phyloP scores from a whole-genome alignment of 2,888 invertebrate species.

The Drosophila engyochracea region DNA sequence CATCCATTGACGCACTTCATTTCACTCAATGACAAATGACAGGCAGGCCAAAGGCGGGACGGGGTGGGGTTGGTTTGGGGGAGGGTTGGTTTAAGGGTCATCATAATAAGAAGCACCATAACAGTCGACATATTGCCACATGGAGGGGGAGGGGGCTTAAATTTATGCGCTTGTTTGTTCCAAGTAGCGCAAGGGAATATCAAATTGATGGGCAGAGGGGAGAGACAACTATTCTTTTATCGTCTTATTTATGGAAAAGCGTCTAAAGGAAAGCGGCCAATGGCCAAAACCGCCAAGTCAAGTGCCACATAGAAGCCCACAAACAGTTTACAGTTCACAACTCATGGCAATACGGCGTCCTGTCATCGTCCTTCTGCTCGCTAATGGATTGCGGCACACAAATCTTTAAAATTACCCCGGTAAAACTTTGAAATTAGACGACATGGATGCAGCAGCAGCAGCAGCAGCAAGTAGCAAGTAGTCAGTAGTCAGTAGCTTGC shows the following conservation, averaged over 20 bases:
- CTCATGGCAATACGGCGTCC: slow-evolving; percentile 57
- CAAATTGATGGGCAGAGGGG: slow-evolving; percentile 11
- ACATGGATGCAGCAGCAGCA: slow-evolving; percentile 30
- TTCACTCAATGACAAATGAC: slow-evolving; percentile 61
- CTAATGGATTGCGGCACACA: slow-evolving; percentile 80
- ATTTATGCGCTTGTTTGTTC: slow-evolving; percentile 78
- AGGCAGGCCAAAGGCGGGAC: slow-evolving; percentile 18
- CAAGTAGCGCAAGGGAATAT: slow-evolving; percentile 40
- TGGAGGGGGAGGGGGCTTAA: slow-evolving; percentile 24
- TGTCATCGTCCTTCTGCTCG: slow-evolving; percentile 27
- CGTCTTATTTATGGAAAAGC: slow-evolving; percentile 75
- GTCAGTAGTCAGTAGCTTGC: neutral
- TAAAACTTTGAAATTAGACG: slow-evolving; percentile 76
- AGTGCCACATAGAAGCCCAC: slow-evolving; percentile 9
- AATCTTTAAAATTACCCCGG: slow-evolving; percentile 78
- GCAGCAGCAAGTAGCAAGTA: neutral
- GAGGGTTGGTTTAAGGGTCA: slow-evolving; percentile 5
- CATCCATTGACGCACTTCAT: slow-evolving; percentile 54
- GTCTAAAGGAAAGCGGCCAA: slow-evolving; percentile 55
- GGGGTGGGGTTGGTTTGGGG: neutral
- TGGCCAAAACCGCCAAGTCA: slow-evolving; percentile 50
- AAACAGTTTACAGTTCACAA: slow-evolving; percentile 34
- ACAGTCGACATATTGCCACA: slow-evolving; percentile 53
- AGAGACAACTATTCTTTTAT: slow-evolving; percentile 69
- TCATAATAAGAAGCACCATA: slow-evolving; percentile 55